Evolutionary conservation across 2,113 vertebrate genomes (phyloP), one percentile per base, ranked within the genome.

Genomic region (Oncorhynchus keta): DNA sequence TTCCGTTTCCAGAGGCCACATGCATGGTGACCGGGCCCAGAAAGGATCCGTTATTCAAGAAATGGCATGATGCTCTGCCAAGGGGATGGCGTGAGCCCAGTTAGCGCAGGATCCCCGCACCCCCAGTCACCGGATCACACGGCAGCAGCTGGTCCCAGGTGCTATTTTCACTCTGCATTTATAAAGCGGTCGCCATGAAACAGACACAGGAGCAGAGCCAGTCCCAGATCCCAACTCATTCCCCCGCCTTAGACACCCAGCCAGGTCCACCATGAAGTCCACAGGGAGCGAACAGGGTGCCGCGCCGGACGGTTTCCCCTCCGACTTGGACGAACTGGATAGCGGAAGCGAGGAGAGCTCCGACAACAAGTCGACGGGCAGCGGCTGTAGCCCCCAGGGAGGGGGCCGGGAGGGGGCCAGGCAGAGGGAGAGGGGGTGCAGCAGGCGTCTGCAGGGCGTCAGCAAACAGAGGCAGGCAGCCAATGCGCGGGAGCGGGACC

Each of bases 401-500:
- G 81, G 26, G 64, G 81, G 4, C 1, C 61, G 66, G 1, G 66
- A 49, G 5, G 45, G 49, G 35, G 35, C 72, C 67, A 35, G 70
- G 4, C 49, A 72, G 55, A 70, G 49, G 18, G 66, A 68, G 3
- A 24, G 68, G 57, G 62, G 55, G 55, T 35, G 72, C 13, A 24
- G 68, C 18, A 67, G 70, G 24, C 35, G 26, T 7, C 48, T 32
- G 70, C 24, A 16, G 18, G 49, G 70, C 0, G 74, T 88, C n/a
- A 95, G 84, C 82, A 93, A 94, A 65, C 95, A 96, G 83, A 81
- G 95, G 71, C 94, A 96, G 81, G 95, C 95, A 28, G 95, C 95
- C n/a, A 97, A 97, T 74, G 95, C 95, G 9, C 91, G 96, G n/a
- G 96, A 97, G 81, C 83, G 96, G 70, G 93, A 96, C 92, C 81